phyloP scores from a whole-genome alignment of 2,888 invertebrate genomes.

The Frankliniella intonsa region DNA sequence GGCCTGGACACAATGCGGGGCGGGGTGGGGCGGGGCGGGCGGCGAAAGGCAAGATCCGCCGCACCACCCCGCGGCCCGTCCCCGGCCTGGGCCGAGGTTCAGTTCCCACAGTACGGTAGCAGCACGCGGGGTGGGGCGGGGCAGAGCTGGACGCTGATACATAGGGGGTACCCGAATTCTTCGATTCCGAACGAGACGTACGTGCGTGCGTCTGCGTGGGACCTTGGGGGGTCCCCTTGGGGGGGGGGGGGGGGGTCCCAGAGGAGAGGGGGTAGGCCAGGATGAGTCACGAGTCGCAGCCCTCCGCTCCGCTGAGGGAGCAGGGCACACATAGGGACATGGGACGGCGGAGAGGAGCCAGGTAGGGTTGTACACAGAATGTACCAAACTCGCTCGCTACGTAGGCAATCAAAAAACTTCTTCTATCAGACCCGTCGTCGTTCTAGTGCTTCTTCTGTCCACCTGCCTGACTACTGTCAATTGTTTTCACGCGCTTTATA shows the following conservation, averaged over 20 bases:
- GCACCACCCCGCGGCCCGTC: not conserved
- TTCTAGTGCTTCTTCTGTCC: too few relatives aligned
- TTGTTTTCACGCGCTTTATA: too few relatives aligned
- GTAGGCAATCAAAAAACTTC: too few relatives aligned
- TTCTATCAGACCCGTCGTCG: too few relatives aligned
- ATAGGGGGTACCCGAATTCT: not conserved
- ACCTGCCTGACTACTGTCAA: too few relatives aligned
- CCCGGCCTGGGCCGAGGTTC: not conserved
- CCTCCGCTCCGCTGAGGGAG: too few relatives aligned
- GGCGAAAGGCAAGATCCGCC: not conserved
- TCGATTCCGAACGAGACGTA: not conserved
- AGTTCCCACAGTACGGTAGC: not conserved
- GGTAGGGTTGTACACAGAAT: too few relatives aligned
- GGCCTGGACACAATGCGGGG: not conserved
- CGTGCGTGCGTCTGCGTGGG: too few relatives aligned
- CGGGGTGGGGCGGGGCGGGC: not conserved
- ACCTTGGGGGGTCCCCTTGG: too few relatives aligned
- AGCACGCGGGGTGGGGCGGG: not conserved
- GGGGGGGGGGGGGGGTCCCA: not conserved
- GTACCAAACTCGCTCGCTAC: too few relatives aligned
- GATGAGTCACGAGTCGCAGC: not conserved
- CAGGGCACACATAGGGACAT: too few relatives aligned
- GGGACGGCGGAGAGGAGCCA: too few relatives aligned
- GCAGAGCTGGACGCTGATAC: not conserved
- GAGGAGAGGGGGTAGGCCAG: not conserved